These are phyloP conservation scores for Rhincodon typus DNA, from an alignment of 2,797 vertebrate genomes.

Conservation along the genomic window DNA sequence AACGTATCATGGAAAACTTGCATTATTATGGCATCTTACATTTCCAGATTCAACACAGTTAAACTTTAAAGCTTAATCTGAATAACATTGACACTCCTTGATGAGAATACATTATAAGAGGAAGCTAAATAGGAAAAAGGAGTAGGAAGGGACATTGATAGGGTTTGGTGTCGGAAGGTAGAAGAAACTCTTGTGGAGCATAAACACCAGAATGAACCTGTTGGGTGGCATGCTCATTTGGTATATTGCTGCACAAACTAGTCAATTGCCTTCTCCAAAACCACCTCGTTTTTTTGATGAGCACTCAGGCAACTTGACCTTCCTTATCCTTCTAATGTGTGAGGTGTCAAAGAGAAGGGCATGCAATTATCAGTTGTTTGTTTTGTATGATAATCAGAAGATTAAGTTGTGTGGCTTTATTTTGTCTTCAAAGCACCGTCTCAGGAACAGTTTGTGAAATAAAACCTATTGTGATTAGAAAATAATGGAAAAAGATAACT, in stretches of 20 bases:
- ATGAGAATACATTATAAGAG: not conserved
- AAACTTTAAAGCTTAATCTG: not conserved
- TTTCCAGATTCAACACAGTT: not conserved
- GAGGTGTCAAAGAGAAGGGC: not conserved
- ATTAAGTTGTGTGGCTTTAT: not conserved
- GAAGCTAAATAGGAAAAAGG: not conserved
- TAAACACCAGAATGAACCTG: not conserved
- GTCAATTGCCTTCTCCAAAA: not conserved
- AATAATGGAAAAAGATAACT: not conserved
- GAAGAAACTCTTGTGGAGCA: not conserved
- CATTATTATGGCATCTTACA: not conserved
- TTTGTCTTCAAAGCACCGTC: not conserved
- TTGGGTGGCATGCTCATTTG: not conserved
- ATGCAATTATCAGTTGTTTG: not conserved
- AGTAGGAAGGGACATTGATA: not conserved
- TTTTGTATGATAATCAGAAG: not conserved
- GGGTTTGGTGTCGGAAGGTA: not conserved
- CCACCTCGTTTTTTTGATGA: not conserved
- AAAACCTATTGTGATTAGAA: not conserved
- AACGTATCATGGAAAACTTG: not conserved
- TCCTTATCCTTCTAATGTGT: not conserved
- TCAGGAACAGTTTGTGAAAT: not conserved
- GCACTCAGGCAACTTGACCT: not conserved
- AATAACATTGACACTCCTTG: not conserved
- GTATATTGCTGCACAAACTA: not conserved